Conservation (phyloP, 2,888 invertebrate species). For the Leptinotarsa juncta region DNA sequence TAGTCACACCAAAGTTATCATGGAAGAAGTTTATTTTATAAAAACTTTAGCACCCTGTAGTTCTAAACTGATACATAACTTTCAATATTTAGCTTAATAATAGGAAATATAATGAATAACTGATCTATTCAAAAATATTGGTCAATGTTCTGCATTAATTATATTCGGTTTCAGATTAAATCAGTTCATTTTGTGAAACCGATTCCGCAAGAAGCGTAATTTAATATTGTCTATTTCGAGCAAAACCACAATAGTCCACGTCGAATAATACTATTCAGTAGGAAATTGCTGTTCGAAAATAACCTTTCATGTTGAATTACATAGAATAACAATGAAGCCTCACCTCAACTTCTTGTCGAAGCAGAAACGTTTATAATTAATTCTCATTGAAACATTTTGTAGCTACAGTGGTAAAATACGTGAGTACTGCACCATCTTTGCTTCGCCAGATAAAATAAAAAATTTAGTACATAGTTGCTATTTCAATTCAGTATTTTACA, state of each 20-base stretch:
- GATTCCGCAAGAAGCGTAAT: conserved; percentile 4
- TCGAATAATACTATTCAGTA: conserved; percentile 1
- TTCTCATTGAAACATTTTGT: conserved; percentile 14
- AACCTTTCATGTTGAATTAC: conserved; percentile 16
- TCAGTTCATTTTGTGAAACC: neutral
- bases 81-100: too few relatives aligned
- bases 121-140: neutral
- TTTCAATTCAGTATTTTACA: too few relatives aligned
- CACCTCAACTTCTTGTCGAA: conserved; percentile 16
- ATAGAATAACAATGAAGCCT: conserved; percentile 11
- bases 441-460: neutral
- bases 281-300: conserved; percentile 11
- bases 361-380: conserved; percentile 11
- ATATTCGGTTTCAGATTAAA: neutral
- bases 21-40: too few relatives aligned
- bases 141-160: neutral
- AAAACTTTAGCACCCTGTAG: too few relatives aligned
- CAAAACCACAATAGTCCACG: neutral
- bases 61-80: too few relatives aligned
- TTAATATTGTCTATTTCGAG: conserved; percentile 7
- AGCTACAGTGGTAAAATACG: conserved; percentile 8
- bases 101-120: too few relatives aligned
- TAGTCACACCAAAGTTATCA: too few relatives aligned
- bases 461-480: too few relatives aligned
- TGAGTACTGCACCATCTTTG: neutral